Evolutionary conservation across 2,797 vertebrate species (phyloP), one percentile per base, ranked within the genome.

Genomic region (Poeciliopsis paucimaculata): DNA sequence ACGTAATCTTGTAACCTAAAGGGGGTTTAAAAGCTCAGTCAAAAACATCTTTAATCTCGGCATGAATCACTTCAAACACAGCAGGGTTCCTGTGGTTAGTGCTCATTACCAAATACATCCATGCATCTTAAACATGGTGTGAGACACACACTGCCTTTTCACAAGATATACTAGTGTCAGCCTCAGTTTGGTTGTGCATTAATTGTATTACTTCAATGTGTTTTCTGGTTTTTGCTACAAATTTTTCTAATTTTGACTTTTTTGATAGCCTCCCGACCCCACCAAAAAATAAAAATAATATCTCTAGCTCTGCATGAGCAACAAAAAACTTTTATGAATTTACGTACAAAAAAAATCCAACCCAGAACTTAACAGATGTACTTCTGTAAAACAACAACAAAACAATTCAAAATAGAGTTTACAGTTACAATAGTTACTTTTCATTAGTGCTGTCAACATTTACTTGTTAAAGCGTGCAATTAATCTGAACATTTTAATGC

Each of bases 1-100:
- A 85, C 71, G 55, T 51, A 81, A 84, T 85, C 72, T 53, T 74
- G 53, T 71, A 76, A 80, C 64, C 71, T 73, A 10, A 62, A 45
- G 55, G 79, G 78, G 26, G 31, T 28, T 28, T 26, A 57, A 62
- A 57, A 31, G n/a, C 43, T 31, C 45, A 46, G 31, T 64, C 28
- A 46, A 43, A 68, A 53, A 46, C 6, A 0, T 74, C 66, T 89
- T 70, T 85, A 46, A 77, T 80, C 79, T 86, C 72, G 47, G 81
- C 82, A 74, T 81, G 64, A 77, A 72, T 77, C 53, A 41, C 28
- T 84, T n/a, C 16, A 47, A 57, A 71, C 74, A 53, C 75, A 78
- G 51, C 45, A 34, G 8, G 11, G 47, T 11, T 73, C n/a, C 18
- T 20, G 36, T 73, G 72, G 75, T 79, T 64, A 39, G 70, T 75